phyloP scores from a whole-genome alignment of 1,140 invertebrate genomes.

The Alviniconcha marisindica region DNA sequence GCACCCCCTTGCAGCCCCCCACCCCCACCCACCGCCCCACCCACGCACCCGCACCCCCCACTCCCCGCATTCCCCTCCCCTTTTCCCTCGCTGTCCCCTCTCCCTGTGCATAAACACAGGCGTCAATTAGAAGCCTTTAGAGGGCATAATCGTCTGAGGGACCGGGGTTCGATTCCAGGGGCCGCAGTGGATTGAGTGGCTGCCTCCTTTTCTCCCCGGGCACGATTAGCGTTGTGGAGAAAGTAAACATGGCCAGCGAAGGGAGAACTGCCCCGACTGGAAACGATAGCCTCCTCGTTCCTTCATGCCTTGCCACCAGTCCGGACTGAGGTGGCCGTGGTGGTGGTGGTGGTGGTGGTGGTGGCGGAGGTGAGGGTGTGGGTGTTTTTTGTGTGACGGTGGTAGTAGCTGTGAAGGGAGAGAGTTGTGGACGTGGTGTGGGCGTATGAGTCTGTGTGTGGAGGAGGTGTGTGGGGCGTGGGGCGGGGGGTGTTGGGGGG shows the following conservation, averaged over 20 bases:
- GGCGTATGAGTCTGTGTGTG: too few species aligned
- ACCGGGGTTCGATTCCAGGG: conserved; percentile 28
- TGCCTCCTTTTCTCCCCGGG: background rate
- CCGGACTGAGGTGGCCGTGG: too few species aligned
- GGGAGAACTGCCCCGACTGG: background rate
- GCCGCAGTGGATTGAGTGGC: background rate
- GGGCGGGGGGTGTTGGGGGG: too few species aligned
- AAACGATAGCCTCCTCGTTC: background rate
- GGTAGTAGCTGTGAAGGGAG: too few species aligned
- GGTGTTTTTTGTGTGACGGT: too few species aligned
- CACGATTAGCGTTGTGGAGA: background rate
- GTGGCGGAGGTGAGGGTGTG: too few species aligned
- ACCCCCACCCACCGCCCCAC: too few species aligned
- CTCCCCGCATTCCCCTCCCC: background rate
- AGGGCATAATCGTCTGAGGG: conserved; percentile 19
- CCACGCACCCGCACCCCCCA: too few species aligned
- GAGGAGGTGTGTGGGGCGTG: too few species aligned
- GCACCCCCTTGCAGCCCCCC: background rate
- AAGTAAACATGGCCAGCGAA: conserved; percentile 11
- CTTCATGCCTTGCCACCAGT: too few species aligned
- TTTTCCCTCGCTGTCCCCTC: background rate
- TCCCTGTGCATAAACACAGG: background rate
- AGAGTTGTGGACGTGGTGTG: too few species aligned
- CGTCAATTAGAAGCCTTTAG: conserved; percentile 27
- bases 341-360: too few species aligned